Base-by-base conservation (phyloP, 2,113 vertebrate species). In the Sterrhoptilus dennistouni region DNA sequence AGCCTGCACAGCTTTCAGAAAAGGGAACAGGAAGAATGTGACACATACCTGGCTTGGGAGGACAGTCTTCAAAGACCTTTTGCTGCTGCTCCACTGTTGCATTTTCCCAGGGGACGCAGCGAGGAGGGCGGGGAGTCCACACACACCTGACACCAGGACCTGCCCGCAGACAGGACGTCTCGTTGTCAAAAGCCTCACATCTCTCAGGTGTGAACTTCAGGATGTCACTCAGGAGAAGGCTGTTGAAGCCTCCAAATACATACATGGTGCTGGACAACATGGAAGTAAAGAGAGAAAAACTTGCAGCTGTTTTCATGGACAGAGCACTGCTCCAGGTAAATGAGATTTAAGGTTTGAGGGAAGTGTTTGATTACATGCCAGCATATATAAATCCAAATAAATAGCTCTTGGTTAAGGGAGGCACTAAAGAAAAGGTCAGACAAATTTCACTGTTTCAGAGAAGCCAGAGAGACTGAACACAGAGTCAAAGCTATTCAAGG, bases 191-290 rank as follows among this genome's bases (percentile, higher is more conserved):
- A 8, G 98, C 98, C 10, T 96, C 97, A 27, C 99, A 99, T 83
- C 95, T 98, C 74, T 98, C 98, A 0, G 98, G 98, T 2, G 98
- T 99, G 92, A 98, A 99, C 65, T 97, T 95, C 50, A 99, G 97
- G 38, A 99, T 89, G 84, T 99, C 99, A 2, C 98, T 98, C 79
- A 99, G 98, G 53, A 99, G 98, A 63, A 99, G 98, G 96, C 99
- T 99, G 97, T 99, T 99, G 97, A 99, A 99, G 53, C 99, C 99
- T 21, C 99, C 99, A 28, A 99, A 99, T 14, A 99, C 88, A n/a
- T 99, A 99, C 99, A 99, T 99, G 38, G 97, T 98, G 71, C 99
- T 99, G 96, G 12, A 74, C 40, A 95, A 61, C 45, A 57, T 4
- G 42, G 23, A 70, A 79, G 33, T 1, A 9, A n/a, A 77, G 24